These are phyloP conservation scores for Paragorgia papillata DNA, from an alignment of 92 coral and sea anemone species.

Conservation along the genomic window DNA sequence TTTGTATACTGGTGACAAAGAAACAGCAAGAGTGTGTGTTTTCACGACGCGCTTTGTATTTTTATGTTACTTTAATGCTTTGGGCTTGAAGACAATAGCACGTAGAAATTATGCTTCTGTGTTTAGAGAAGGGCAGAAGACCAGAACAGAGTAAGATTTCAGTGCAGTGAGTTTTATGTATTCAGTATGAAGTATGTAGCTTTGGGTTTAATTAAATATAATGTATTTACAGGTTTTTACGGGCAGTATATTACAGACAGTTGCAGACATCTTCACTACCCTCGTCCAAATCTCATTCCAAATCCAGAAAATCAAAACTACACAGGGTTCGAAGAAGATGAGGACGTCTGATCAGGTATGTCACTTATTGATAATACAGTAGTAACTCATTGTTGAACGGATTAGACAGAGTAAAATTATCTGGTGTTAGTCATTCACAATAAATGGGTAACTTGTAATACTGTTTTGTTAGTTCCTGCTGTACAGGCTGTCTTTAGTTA, in stretches of 20 bases:
- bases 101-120: conserved; percentile 26
- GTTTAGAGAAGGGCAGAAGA: conserved; percentile 32
- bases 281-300: background rate
- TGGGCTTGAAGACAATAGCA: conserved; percentile 18
- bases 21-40: background rate
- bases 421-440: background rate
- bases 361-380: too few relatives aligned
- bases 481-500: too few relatives aligned
- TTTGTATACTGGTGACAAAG: conserved; percentile 19
- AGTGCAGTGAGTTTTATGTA: too few relatives aligned
- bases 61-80: background rate
- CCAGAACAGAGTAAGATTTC: conserved; percentile 30
- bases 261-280: conserved; percentile 3
- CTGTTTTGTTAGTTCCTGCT: background rate
- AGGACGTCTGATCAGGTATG: background rate
- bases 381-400: too few relatives aligned
- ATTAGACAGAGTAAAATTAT: too few relatives aligned
- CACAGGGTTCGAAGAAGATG: conserved; percentile 22
- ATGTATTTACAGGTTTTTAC: conserved; percentile 6
- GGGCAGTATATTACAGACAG: conserved; percentile 16
- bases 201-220: too few relatives aligned
- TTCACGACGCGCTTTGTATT: background rate
- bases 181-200: too few relatives aligned
- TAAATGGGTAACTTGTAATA: too few relatives aligned
- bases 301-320: background rate